These are phyloP conservation scores for Gallinago solitaria DNA, from an alignment of 2,797 vertebrate genomes.

Conservation along the genomic window DNA sequence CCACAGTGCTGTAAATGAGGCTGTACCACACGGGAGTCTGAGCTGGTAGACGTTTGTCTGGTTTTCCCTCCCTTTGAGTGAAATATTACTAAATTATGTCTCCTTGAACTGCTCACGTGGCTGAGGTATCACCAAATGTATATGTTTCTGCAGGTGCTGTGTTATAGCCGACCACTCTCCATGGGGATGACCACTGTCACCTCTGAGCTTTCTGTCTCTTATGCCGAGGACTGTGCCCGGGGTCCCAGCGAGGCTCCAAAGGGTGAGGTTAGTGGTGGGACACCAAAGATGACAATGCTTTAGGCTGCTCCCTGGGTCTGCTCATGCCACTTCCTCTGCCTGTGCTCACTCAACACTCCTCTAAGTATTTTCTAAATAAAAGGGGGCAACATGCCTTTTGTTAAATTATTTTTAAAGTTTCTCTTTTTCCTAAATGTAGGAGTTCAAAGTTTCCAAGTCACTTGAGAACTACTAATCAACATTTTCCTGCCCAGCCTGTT, in stretches of 20 bases:
- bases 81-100: neutral
- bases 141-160: rapidly evolving
- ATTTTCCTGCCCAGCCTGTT: neutral
- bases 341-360: rapidly evolving
- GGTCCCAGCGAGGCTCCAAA: neutral
- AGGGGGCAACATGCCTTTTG: neutral
- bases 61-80: neutral
- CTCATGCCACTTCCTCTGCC: rapidly evolving
- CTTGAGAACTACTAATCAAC: neutral
- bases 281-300: neutral
- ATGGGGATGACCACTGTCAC: rapidly evolving
- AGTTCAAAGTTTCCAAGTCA: neutral
- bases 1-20: neutral
- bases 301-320: neutral
- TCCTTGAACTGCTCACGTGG: neutral
- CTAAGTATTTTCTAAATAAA: neutral
- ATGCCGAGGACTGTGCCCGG: rapidly evolving
- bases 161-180: neutral
- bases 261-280: neutral
- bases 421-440: neutral
- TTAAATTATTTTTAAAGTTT: neutral
- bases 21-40: neutral
- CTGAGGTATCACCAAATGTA: neutral
- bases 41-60: neutral
- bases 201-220: neutral